Evolutionary conservation across 2,888 invertebrate genomes (phyloP), one percentile per base, ranked within the genome.

Genomic region (Syrista parreyssii): DNA sequence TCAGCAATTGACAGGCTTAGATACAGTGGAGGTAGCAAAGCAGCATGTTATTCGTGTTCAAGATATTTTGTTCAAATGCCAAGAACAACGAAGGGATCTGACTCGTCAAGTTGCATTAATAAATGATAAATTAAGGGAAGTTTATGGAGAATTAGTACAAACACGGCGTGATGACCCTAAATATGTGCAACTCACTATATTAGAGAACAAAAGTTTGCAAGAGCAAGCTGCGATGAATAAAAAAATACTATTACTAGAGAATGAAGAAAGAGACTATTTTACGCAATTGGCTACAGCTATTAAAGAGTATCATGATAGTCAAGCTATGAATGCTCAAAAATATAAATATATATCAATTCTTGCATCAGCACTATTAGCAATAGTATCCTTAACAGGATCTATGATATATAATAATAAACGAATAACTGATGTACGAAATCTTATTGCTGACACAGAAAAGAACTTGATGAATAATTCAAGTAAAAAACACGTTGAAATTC

Each of bases 251-350:
- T 83, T 88, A n/a, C 78, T 89, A 30, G 91, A 91, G 40, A 87
- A 82, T n/a, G 89, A 89, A 68, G 91, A 91, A 73, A 84, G 87
- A 11, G 90, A 91, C 81, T 82, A 89, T 73, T 91, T 91, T 75
- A 89, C 88, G 0, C 84, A 88, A 34, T 81, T 91, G 69, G 86
- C 91, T 6, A 91, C 91, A 12, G 89, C 89, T 12, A 90, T 90
- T 9, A 91, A 91, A 78, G 91, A 91, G 68, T 91, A 91, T 81
- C 91, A 91, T 36, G 91, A 90, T 75, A 86, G 85, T 34, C 91
- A 91, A 81, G 84, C 86, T 12, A 85, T 90, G 80, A 88, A 88
- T 79, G 88, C 89, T 4, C 89, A 89, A 76, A 91, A 89, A 75
- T 89, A 88, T 73, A 91, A 90, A 76, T 91, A 91, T 80, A 36